Evolutionary conservation across 2,888 invertebrate species (phyloP).

Genomic region (Ennomos quercinarius): DNA sequence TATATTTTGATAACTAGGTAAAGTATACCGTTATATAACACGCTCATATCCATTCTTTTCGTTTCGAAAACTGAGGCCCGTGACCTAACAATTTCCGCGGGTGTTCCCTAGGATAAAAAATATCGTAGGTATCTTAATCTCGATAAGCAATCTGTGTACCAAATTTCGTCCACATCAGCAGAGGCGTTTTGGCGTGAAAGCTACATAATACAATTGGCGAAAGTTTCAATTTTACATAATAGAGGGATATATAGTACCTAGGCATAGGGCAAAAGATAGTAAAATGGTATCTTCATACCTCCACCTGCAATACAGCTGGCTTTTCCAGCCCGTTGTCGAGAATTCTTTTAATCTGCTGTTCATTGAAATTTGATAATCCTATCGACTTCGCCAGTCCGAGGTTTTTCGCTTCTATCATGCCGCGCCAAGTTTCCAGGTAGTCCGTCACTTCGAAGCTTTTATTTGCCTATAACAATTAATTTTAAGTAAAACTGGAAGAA

Average conservation of each 20-base stretch:
- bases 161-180: no score
- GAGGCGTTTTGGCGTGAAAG: no score
- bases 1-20: no score
- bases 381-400: slow-evolving; percentile 88
- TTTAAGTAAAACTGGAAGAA: no score
- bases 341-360: slow-evolving; percentile 87
- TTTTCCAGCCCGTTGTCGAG: slow-evolving; percentile 80
- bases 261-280: neutral
- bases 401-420: slow-evolving; percentile 87
- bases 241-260: neutral
- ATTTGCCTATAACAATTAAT: slow-evolving; percentile 52
- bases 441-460: slow-evolving; percentile 71
- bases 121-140: no score
- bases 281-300: slow-evolving; percentile 50
- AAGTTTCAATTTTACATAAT: neutral
- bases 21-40: no score
- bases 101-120: no score
- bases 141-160: no score
- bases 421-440: slow-evolving; percentile 89
- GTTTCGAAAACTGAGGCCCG: no score
- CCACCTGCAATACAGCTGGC: slow-evolving; percentile 86
- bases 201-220: no score
- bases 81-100: no score
- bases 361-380: slow-evolving; percentile 92
- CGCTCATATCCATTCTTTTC: no score